A percentile compares a stretch with the other conserved stretches of the same genome.
These are phyloP conservation scores for Arctia plantaginis DNA, from an alignment of 2,888 invertebrate species.

Conservation along the genomic window DNA sequence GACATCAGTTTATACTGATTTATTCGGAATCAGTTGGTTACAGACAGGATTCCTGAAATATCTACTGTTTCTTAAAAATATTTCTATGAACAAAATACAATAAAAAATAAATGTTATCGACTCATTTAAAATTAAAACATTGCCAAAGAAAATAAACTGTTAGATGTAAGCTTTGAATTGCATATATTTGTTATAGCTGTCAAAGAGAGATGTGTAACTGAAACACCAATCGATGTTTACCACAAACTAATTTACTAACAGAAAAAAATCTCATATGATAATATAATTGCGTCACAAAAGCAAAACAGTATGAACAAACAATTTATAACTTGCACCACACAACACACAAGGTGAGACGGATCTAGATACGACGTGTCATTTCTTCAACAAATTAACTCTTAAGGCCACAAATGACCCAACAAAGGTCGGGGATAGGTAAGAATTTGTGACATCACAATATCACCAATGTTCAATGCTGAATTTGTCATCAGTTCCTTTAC, in stretches of 20 bases:
- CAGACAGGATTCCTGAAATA: too few species aligned
- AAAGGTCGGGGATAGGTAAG: slow-evolving; percentile 57
- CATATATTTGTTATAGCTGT: background rate
- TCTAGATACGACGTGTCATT: slow-evolving; percentile 77
- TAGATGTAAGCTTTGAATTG: too few species aligned
- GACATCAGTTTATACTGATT: background rate
- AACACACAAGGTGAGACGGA: slow-evolving; percentile 72
- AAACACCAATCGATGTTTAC: background rate
- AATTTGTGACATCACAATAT: slow-evolving; percentile 56
- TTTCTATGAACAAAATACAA: too few species aligned
- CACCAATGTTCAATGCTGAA: slow-evolving; percentile 32
- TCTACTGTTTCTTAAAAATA: too few species aligned
- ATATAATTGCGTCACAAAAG: background rate
- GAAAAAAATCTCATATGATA: background rate
- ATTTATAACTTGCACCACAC: slow-evolving; percentile 56
- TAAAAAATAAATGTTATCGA: too few species aligned
- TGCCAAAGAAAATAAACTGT: too few species aligned
- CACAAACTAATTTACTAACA: background rate
- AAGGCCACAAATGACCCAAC: slow-evolving; percentile 70
- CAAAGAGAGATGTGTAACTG: background rate
- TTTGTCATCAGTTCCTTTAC: slow-evolving; percentile 39
- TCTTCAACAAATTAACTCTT: slow-evolving; percentile 61
- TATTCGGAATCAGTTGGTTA: background rate
- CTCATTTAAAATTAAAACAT: too few species aligned
- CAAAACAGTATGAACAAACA: slow-evolving; percentile 4